Evolutionary conservation across 2,797 vertebrate species (phyloP).

Genomic region (Pteronotus mesoamericanus): DNA sequence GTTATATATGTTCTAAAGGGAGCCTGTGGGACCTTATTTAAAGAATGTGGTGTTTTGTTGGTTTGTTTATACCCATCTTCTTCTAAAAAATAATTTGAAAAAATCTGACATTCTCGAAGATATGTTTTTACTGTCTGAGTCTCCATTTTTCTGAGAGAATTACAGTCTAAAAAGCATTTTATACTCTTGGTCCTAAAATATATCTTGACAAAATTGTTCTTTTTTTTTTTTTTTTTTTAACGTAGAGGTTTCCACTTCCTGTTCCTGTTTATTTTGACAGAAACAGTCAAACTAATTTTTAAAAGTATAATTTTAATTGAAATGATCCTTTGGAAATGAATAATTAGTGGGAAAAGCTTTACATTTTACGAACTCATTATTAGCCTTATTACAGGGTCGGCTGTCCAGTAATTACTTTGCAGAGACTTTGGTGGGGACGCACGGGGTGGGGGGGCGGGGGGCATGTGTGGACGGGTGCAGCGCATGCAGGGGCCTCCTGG

Average conservation of each 20-base stretch:
- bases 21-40: background rate
- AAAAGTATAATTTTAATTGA: background rate
- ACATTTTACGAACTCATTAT: background rate
- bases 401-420: background rate
- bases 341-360: background rate
- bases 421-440: too few species aligned
- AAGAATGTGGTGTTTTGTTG: background rate
- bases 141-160: background rate
- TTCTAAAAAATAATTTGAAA: background rate
- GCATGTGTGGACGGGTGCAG: too few species aligned
- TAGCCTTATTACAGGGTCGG: background rate
- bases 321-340: background rate
- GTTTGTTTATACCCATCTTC: background rate
- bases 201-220: background rate
- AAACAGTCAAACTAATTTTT: slow-evolving; percentile 1
- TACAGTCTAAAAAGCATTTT: background rate
- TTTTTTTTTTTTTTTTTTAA: background rate
- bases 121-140: background rate
- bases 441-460: too few species aligned
- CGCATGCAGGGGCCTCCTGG: too few species aligned
- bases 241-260: background rate
- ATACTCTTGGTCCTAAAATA: background rate
- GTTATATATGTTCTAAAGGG: background rate
- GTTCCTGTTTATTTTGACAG: background rate
- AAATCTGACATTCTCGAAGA: background rate